phyloP scores from a whole-genome alignment of 2,888 invertebrate genomes.

The Catocala sponsa region DNA sequence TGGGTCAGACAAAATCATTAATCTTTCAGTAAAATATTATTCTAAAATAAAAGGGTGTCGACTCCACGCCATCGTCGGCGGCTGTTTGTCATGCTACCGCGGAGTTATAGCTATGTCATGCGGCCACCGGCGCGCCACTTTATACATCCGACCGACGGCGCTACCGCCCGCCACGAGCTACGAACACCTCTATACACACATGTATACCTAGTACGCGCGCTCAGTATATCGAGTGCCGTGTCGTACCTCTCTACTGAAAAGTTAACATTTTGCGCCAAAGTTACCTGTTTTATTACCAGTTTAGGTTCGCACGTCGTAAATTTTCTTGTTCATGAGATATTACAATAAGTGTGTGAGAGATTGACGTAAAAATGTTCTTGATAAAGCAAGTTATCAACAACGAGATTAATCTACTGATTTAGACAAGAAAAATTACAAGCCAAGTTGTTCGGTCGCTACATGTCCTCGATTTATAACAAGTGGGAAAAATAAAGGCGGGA shows the following conservation, averaged over 20 bases:
- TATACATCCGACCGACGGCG: constrained; percentile 82
- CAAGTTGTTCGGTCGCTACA: too few species aligned
- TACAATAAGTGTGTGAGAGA: constrained; percentile 32
- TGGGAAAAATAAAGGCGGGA: too few species aligned
- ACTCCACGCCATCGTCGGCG: constrained; percentile 67
- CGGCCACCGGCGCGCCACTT: constrained; percentile 88
- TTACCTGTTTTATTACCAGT: constrained; percentile 27
- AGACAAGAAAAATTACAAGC: too few species aligned
- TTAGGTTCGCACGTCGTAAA: constrained; percentile 44
- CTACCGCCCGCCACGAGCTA: constrained; percentile 76
- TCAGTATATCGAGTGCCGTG: constrained; percentile 46
- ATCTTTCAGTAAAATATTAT: constrained; percentile 35
- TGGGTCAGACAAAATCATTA: background rate
- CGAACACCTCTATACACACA: constrained; percentile 56
- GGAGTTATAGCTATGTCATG: constrained; percentile 87
- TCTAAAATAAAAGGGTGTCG: constrained; percentile 46
- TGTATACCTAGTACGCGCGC: constrained; percentile 57
- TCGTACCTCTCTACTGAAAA: constrained; percentile 50
- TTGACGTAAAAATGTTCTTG: constrained; percentile 28
- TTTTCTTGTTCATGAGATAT: constrained; percentile 44
- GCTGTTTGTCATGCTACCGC: constrained; percentile 85
- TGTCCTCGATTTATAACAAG: too few species aligned
- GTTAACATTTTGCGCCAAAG: constrained; percentile 36
- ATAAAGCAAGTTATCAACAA: constrained; percentile 17
- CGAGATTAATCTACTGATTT: background rate